Conservation (phyloP, 37 sponge, comb jelly and placozoan species). For the Cladorhizidae sp. region DNA sequence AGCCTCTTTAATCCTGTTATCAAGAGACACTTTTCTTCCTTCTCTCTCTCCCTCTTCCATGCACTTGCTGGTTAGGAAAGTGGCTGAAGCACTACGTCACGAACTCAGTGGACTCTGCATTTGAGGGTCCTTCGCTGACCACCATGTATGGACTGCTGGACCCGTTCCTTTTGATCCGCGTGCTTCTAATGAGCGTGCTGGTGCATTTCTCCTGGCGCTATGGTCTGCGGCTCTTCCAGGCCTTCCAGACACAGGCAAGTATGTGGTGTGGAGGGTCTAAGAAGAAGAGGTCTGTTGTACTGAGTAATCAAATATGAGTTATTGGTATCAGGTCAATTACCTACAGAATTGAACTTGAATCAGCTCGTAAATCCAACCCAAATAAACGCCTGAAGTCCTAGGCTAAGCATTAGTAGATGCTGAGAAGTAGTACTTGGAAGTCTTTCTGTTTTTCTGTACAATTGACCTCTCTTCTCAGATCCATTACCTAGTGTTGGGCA, state of each 20-base stretch:
- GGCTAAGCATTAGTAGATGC: too few species aligned
- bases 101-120: not conserved
- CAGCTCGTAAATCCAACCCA: too few species aligned
- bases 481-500: too few species aligned
- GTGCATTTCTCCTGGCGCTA: constrained; percentile 38
- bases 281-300: too few species aligned
- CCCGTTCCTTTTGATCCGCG: constrained; percentile 22
- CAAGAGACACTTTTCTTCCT: not conserved
- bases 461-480: too few species aligned
- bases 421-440: too few species aligned
- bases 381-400: too few species aligned
- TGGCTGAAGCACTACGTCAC: not conserved
- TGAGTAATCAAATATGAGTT: too few species aligned
- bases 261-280: not conserved
- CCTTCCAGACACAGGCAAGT: constrained; percentile 67
- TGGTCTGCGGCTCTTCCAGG: constrained; percentile 34
- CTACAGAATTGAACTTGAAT: too few species aligned
- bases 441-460: too few species aligned
- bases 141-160: constrained; percentile 29
- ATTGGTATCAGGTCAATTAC: too few species aligned
- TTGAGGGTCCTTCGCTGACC: constrained; percentile 1
- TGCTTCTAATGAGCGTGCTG: constrained; percentile 24
- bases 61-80: not conserved
- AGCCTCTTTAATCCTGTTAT: too few species aligned
- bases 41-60: not conserved